A percentile compares a stretch with the other conserved stretches of the same genome.
phyloP scores from a whole-genome alignment of 2,888 invertebrate genomes.

The Ferrisia virgata region DNA sequence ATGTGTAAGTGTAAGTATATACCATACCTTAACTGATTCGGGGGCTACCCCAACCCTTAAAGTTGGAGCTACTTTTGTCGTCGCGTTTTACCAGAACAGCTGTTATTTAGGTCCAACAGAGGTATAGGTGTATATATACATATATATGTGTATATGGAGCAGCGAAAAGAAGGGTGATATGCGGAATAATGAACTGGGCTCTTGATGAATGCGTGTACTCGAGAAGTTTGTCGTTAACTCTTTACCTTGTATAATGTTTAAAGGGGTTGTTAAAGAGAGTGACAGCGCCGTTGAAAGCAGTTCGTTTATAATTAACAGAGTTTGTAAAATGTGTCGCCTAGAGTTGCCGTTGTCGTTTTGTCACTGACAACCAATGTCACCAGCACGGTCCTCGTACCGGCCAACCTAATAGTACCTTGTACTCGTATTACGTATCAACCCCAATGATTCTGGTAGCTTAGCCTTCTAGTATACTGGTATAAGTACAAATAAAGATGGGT shows the following conservation, averaged over 20 bases:
- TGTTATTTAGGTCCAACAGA: too few species aligned
- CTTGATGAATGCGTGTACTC: slow-evolving; percentile 4
- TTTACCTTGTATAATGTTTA: neutral
- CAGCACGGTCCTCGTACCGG: neutral
- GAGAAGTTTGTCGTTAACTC: slow-evolving; percentile 8
- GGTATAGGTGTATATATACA: too few species aligned
- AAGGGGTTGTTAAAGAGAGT: neutral
- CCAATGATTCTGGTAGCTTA: neutral
- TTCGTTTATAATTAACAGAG: neutral
- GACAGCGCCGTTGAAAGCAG: neutral
- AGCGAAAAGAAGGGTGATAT: neutral
- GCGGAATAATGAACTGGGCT: neutral
- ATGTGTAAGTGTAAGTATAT: too few species aligned
- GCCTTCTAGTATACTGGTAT: neutral
- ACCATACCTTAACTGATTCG: too few species aligned
- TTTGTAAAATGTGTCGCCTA: neutral
- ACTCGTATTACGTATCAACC: neutral
- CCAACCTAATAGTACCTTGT: too few species aligned
- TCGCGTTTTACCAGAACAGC: neutral
- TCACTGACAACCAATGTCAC: neutral
- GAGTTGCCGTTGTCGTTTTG: neutral
- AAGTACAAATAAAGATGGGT: neutral
- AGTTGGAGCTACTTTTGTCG: neutral
- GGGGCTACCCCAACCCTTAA: too few species aligned
- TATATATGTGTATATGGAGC: neutral